These are phyloP conservation scores for Acanthosepion lycidas DNA, from an alignment of 2,888 invertebrate species.

Conservation along the genomic window DNA sequence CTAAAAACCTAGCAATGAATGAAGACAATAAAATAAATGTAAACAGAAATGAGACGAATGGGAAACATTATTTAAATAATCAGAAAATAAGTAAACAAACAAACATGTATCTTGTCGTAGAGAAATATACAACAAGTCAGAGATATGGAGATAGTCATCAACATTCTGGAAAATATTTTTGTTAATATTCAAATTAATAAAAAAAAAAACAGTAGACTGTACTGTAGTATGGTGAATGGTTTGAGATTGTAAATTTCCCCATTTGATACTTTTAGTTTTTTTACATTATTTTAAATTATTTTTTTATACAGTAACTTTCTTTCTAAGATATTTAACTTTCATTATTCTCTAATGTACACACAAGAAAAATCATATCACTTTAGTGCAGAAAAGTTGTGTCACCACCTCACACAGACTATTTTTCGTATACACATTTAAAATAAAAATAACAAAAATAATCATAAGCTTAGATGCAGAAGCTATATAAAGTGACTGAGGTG, in stretches of 20 bases:
- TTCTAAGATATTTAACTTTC: too few species aligned
- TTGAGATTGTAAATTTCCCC: not conserved
- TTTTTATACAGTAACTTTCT: too few species aligned
- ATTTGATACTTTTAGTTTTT: not conserved
- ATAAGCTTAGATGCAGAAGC: not conserved
- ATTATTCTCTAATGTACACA: not conserved
- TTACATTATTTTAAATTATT: not conserved
- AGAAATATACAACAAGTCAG: too few species aligned
- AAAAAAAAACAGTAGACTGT: not conserved
- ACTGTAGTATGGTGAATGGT: not conserved
- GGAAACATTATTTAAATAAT: not conserved
- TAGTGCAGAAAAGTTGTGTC: not conserved
- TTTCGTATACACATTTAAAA: not conserved
- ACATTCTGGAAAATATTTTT: not conserved
- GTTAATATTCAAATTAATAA: not conserved
- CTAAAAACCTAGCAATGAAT: not conserved
- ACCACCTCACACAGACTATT: not conserved
- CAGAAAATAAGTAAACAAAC: not conserved
- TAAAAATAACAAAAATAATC: too few species aligned
- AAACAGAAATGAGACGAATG: not conserved
- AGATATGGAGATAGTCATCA: not conserved
- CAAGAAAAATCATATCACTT: not conserved
- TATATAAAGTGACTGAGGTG: too few species aligned
- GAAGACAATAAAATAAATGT: not conserved
- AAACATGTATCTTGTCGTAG: too few species aligned